Conservation (phyloP, 2,888 invertebrate species). For the Deilephila porcellus region DNA sequence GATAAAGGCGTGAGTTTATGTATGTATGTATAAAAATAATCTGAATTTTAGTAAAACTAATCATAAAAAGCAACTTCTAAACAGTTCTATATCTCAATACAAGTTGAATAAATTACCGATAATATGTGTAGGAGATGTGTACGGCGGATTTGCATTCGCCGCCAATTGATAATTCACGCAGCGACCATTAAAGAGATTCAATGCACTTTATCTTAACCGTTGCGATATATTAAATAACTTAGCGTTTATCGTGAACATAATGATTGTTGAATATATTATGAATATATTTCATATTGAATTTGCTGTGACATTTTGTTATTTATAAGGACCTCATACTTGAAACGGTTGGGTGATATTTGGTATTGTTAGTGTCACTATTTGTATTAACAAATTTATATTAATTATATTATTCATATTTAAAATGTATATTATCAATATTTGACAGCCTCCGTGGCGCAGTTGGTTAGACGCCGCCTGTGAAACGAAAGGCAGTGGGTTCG, state of each 20-base stretch:
- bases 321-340: not conserved
- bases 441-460: too few species aligned
- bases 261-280: slow-evolving; percentile 21
- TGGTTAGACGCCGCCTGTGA: too few species aligned
- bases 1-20: too few species aligned
- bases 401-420: too few species aligned
- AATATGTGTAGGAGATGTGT: slow-evolving; percentile 16
- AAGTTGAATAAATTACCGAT: slow-evolving; percentile 35
- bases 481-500: too few species aligned
- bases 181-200: slow-evolving; percentile 18
- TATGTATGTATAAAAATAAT: not conserved
- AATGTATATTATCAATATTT: too few species aligned
- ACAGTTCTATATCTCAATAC: slow-evolving; percentile 10
- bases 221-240: slow-evolving; percentile 26
- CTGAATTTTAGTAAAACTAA: not conserved
- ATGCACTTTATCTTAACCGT: slow-evolving; percentile 23
- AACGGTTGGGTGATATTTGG: too few species aligned
- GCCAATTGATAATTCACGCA: slow-evolving; percentile 25
- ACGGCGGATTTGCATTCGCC: slow-evolving; percentile 23
- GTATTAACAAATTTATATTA: too few species aligned
- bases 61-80: not conserved
- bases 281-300: not conserved
- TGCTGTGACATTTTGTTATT: not conserved
- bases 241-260: slow-evolving; percentile 19
- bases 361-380: too few species aligned